Evolutionary conservation across 2,888 invertebrate species (phyloP).

Genomic region (Epinotia brunnichana): DNA sequence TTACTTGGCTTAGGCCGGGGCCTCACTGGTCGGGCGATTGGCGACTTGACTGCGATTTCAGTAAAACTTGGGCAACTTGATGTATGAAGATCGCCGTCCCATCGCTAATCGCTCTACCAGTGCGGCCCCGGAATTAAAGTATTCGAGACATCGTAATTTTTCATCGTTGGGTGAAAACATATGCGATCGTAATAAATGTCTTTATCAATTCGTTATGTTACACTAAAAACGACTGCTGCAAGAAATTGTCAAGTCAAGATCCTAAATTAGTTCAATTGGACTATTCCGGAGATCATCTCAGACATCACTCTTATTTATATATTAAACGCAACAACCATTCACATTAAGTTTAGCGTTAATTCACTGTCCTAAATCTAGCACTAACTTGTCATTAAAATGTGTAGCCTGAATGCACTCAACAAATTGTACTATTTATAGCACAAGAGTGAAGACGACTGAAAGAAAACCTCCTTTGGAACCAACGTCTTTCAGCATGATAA

Average conservation of each 20-base stretch:
- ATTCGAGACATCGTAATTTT: too few species aligned
- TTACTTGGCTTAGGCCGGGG: too few species aligned
- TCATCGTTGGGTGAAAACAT: background rate
- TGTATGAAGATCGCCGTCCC: too few species aligned
- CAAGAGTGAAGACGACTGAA: background rate
- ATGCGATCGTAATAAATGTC: background rate
- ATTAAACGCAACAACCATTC: background rate
- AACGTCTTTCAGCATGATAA: background rate
- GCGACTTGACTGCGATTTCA: too few species aligned
- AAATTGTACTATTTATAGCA: conserved; percentile 11
- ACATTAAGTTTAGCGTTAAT: background rate
- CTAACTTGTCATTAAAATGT: conserved; percentile 12
- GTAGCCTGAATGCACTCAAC: background rate
- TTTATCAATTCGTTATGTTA: too few species aligned
- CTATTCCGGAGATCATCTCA: too few species aligned
- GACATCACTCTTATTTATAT: background rate
- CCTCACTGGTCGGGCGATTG: too few species aligned
- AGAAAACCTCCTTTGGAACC: background rate
- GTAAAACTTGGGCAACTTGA: too few species aligned
- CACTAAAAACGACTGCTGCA: too few species aligned
- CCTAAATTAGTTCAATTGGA: background rate
- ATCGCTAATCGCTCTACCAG: too few species aligned
- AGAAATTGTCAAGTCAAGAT: too few species aligned
- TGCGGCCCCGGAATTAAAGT: too few species aligned
- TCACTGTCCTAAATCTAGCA: background rate